Evolutionary conservation across 53 echinoderm and acorn worm species (phyloP), one percentile per base, ranked within the genome.

Genomic region (Hippasteria phrygiana): DNA sequence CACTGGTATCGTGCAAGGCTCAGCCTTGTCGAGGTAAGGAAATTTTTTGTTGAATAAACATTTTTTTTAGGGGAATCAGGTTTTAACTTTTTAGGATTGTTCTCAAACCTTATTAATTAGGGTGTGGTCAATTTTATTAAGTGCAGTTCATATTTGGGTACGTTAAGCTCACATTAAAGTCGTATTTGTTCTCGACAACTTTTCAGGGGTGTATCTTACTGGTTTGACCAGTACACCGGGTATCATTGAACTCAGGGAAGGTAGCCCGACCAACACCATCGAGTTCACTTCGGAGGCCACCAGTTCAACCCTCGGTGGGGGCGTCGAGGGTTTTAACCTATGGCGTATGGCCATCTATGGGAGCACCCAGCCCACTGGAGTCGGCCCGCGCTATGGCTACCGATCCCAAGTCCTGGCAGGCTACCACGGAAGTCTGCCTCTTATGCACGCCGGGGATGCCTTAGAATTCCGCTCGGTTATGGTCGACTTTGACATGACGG

Each of bases 401-500:
- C 94, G 92, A 62, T 53, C 76, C 9, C 94, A 96, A 59, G 94
- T 88, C 35, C 81, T 96, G 36, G 73, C 90, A 9, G 85, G 90
- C 5, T 96, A 96, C 67, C 92, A 94, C 53, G 88, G 90, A 1
- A 87, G 93, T 35, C 51, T 93, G 38, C 96, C 96, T 0, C 75
- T 96, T 27, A 62, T 80, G 16, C 81, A 54, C 17, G 90, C 96
- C 17, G 94, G 94, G 3, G 94, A 92, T 50, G 80, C 82, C 71
- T 27, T 97, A 0, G 77, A 79, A 10, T 97, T 88, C 81, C 69
- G 70, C 22, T 62, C 89, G 32, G 32, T 97, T 36, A 40, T 39
- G 26, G 88, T 92, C 22, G 88, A 90, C 62, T 95, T 95, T 63
- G 94, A 95, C 83, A 97, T 97, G 97, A 92, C 80, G 4, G 92